Evolutionary conservation across 2,113 vertebrate genomes (phyloP), one percentile per base, ranked within the genome.

Genomic region (Mustelus asterias): DNA sequence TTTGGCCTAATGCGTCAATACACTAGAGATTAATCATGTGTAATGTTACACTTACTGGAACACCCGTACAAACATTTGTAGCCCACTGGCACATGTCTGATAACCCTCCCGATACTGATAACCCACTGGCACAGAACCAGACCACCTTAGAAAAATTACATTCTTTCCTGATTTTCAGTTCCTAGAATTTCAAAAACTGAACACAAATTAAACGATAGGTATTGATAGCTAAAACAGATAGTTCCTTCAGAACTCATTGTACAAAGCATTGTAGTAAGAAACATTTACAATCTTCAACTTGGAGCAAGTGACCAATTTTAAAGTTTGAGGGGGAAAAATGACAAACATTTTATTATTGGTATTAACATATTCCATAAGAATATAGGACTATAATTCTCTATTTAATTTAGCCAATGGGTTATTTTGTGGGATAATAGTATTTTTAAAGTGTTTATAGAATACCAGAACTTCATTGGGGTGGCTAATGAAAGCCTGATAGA

Each of bases 31-130:
- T 24, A 24, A 72, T 94, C 3, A 72, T 44, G 67, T 22, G 37
- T 13, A 1, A 54, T 9, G 11, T 3, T 48, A 37, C 93, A 70
- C 44, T 41, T 72, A 69, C 11, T 72, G n/a, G 22, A 69, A 44
- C 93, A 95, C 67, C 93, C 72, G 93, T 41, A 48, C 93, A 70
- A 95, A 95, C 93, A 72, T 1, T 29, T 48, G 60, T 89, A 89
- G 60, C 54, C 86, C 86, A 29, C 24, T 48, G 86, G 24, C 86
- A 89, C 22, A 89, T 54, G 44, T 20, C 65, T 67, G 65, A 67
- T 65, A 65, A 65, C 63, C 14, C 63, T 65, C 63, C 44, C 14
- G 63, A 65, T 14, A 65, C 63, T 65, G 13, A 89, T 89, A 89
- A 60, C 86, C 86, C 86, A 60, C 24, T 26, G 86, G 24, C 86